Base-by-base conservation (phyloP, 2,113 vertebrate species). In the Aspiorhynchus laticeps region DNA sequence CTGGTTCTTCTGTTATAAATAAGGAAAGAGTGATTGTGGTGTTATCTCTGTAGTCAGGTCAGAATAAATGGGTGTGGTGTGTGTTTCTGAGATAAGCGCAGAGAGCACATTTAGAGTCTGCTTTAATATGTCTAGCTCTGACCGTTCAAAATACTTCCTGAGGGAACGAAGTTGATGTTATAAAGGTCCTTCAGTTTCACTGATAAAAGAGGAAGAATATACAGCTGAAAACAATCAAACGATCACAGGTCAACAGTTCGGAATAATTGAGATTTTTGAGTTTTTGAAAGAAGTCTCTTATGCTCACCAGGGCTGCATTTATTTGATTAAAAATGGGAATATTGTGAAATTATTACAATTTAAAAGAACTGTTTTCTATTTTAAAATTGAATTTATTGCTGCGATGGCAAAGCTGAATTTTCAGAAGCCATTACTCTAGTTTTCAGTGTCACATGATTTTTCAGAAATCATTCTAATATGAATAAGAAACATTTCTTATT, bases 81-180 rank as follows among this genome's bases (percentile, higher is more conserved):
- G 14, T 14, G n/a, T 7, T 82, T 82, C 10, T 43, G 9, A 82
- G 80, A 82, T 82, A 82, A 82, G 80, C 6, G 1, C 38, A 3
- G 9, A 28, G 15, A 46, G 15, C 38, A 31, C 14, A 12, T 78
- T 78, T 78, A 7, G 15, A 78, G 46, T 48, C 43, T 10, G 36
- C 43, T 65, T 65, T 11, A 28, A 15, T 28, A n/a, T 21, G 7
- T 28, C 36, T 19, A 19, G 26, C 43, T 15, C 9, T 14, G 21
- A 15, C 12, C 2, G 3, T 41, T 15, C 10, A 7, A 67, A 33
- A 48, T 43, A 19, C 2, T 46, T n/a, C 24, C 26, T 21, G 7
- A 53, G 48, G 14, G 8, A 53, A 53, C 10, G 0, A 9, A 78
- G 41, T 26, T 15, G 5, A 28, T 76, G 7, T 76, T 7, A 28